Percentiles rank a stretch among this genome's conserved stretches.
These are phyloP conservation scores for Indri indri DNA, from an alignment of 2,113 vertebrate genomes.

Conservation along the genomic window DNA sequence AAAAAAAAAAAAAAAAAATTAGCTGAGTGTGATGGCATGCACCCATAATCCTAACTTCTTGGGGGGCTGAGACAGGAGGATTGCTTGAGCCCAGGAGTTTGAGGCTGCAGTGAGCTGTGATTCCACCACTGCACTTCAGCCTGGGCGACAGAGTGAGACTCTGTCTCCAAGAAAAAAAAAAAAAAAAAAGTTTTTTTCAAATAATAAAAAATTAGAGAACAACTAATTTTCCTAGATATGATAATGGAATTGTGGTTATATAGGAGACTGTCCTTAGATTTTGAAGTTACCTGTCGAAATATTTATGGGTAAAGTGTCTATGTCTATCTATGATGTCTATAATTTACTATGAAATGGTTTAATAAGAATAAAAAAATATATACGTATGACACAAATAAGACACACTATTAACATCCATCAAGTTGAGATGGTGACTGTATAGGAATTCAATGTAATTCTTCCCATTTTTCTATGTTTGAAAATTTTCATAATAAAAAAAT, in stretches of 20 bases:
- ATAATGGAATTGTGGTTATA: neutral
- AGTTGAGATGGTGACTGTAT: neutral
- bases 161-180: neutral
- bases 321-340: neutral
- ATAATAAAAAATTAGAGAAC: neutral
- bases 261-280: neutral
- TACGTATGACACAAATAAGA: neutral
- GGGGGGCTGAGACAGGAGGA: neutral
- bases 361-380: neutral
- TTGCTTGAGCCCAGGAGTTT: neutral
- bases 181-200: neutral
- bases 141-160: neutral
- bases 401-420: neutral
- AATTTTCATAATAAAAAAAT: constrained; percentile 3
- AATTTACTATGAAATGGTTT: constrained; percentile 1
- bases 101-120: neutral
- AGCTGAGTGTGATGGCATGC: too few species aligned
- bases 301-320: neutral
- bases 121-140: neutral
- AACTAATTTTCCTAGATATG: neutral
- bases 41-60: neutral
- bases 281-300: neutral
- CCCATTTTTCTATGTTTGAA: neutral
- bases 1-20: neutral
- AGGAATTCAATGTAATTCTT: neutral